Evolutionary conservation across 1,140 invertebrate genomes (phyloP).

Genomic region (Drosophila erecta): DNA sequence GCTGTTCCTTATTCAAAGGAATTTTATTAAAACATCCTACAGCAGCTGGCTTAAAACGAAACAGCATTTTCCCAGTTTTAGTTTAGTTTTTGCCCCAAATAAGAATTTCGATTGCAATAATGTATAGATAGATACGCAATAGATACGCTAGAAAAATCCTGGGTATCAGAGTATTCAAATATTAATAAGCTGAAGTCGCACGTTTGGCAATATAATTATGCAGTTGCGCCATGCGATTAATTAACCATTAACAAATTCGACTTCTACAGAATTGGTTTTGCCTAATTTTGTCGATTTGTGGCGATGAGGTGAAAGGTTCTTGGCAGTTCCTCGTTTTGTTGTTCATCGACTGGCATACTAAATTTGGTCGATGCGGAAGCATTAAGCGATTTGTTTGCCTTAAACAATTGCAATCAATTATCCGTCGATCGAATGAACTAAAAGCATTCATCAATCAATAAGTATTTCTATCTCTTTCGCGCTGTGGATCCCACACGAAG

Average conservation of each 20-base stretch:
- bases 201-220: slow-evolving; percentile 25
- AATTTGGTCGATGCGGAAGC: slow-evolving; percentile 45
- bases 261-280: slow-evolving; percentile 34
- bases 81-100: too few species aligned
- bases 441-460: slow-evolving; percentile 48
- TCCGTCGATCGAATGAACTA: slow-evolving; percentile 25
- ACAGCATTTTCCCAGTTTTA: too few species aligned
- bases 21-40: neutral
- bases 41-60: too few species aligned
- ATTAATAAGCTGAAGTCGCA: neutral
- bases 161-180: neutral
- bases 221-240: slow-evolving; percentile 48
- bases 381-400: slow-evolving; percentile 49
- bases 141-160: neutral
- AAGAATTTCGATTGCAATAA: too few species aligned
- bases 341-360: slow-evolving; percentile 8
- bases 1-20: neutral
- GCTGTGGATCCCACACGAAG: slow-evolving; percentile 11
- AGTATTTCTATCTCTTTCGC: neutral
- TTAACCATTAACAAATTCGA: slow-evolving; percentile 19
- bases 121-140: too few species aligned
- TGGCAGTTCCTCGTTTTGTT: slow-evolving; percentile 13
- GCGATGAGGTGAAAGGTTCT: slow-evolving; percentile 49
- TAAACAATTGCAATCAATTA: slow-evolving; percentile 61
- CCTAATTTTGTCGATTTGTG: slow-evolving; percentile 45